Evolutionary conservation across 2,113 vertebrate species (phyloP).

Genomic region (Apteryx owenii): DNA sequence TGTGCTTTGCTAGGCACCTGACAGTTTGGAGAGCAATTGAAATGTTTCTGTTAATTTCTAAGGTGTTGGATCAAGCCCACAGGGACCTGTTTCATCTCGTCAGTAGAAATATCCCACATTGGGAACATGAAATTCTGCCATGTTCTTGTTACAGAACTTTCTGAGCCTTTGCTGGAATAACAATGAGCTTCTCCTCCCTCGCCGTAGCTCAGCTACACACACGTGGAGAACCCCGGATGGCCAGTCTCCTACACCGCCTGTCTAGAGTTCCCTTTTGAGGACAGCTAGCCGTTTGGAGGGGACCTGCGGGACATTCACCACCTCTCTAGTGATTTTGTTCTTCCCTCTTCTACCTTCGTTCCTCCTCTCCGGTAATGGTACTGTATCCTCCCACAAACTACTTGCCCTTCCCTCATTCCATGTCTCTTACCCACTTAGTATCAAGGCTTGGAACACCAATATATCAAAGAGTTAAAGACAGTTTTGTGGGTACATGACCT

Average conservation of each 20-base stretch:
- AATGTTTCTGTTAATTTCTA: neutral
- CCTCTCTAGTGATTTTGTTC: neutral
- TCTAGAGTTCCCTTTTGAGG: neutral
- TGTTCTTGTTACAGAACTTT: neutral
- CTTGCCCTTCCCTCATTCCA: neutral
- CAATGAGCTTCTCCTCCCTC: neutral
- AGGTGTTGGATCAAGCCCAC: neutral
- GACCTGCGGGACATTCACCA: too few species aligned
- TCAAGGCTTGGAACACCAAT: neutral
- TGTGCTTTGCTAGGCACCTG: neutral
- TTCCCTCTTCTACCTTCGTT: neutral
- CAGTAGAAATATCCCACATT: neutral
- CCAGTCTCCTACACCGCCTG: neutral
- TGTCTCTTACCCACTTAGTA: neutral
- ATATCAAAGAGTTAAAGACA: neutral
- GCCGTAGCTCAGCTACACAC: neutral
- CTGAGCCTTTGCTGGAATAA: neutral
- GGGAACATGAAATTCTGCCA: neutral
- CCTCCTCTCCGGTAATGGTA: neutral
- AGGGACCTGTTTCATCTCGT: neutral
- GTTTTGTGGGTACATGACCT: neutral
- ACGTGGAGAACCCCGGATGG: neutral
- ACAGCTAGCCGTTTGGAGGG: neutral
- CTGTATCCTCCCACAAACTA: neutral
- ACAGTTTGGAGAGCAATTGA: neutral